Evolutionary conservation across 2,113 vertebrate species (phyloP).

Genomic region (Podarcis muralis): DNA sequence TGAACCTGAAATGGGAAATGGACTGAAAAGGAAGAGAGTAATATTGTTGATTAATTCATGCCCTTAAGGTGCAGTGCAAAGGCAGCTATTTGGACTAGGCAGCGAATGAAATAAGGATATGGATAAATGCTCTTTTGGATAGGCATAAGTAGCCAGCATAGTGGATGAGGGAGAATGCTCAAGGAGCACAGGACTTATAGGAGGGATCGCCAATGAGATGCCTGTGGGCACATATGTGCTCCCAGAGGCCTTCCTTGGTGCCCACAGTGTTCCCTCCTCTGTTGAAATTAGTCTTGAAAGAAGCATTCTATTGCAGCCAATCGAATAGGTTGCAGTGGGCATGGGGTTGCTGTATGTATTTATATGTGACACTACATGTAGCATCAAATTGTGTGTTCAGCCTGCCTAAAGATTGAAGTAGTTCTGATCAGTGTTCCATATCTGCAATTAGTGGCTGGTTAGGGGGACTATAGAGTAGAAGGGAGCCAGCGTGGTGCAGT

Average conservation of each 20-base stretch:
- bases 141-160: background rate
- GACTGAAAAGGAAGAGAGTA: background rate
- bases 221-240: too few species aligned
- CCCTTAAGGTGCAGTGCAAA: background rate
- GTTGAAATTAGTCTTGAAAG: too few species aligned
- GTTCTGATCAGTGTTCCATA: background rate
- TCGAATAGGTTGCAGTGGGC: too few species aligned
- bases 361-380: background rate
- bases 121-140: background rate
- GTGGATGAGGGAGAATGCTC: background rate
- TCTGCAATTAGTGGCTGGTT: background rate
- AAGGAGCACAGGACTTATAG: background rate
- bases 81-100: background rate
- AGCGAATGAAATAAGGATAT: background rate
- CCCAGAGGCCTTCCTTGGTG: too few species aligned
- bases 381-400: background rate
- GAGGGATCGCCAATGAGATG: too few species aligned
- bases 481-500: too few species aligned
- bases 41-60: conserved; percentile 8
- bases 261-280: too few species aligned
- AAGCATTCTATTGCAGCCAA: too few species aligned
- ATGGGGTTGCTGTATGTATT: too few species aligned
- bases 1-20: background rate
- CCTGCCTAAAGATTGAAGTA: background rate
- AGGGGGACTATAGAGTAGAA: background rate